Percentiles rank a stretch among this genome's conserved stretches.
phyloP scores from a whole-genome alignment of 2,888 invertebrate genomes.

The Neelides folsomi region DNA sequence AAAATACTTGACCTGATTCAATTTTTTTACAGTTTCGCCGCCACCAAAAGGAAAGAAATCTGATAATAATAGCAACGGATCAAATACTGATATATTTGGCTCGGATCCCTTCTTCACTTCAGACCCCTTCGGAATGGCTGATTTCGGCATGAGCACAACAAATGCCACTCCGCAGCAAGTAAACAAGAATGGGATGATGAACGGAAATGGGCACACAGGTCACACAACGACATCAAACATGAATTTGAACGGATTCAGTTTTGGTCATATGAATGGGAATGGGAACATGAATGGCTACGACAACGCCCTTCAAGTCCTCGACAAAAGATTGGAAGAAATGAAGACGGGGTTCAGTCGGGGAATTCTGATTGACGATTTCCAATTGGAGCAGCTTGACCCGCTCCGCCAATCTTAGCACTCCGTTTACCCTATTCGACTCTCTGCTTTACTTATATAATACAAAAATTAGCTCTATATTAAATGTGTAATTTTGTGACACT shows the following conservation, averaged over 20 bases:
- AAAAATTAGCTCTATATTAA: neutral
- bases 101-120: constrained; percentile 53
- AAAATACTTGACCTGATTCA: neutral
- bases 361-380: constrained; percentile 82
- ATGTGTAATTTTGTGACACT: neutral
- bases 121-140: constrained; percentile 77
- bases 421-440: neutral
- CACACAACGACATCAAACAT: no score
- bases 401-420: constrained; percentile 43
- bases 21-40: constrained; percentile 59
- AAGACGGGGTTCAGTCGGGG: constrained; percentile 48
- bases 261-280: constrained; percentile 9
- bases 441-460: neutral
- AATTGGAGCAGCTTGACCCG: constrained; percentile 84
- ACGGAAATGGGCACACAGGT: no score
- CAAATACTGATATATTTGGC: constrained; percentile 60
- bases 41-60: constrained; percentile 53
- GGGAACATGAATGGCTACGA: constrained; percentile 39
- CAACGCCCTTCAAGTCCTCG: constrained; percentile 63
- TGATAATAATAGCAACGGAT: constrained; percentile 33
- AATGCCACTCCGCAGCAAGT: neutral
- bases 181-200: neutral
- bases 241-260: no score
- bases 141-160: constrained; percentile 41
- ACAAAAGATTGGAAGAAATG: constrained; percentile 72